Percentiles rank a stretch among this genome's conserved stretches.
Conservation (phyloP, 1,140 invertebrate genomes). For the Drosophila kohkoa region DNA sequence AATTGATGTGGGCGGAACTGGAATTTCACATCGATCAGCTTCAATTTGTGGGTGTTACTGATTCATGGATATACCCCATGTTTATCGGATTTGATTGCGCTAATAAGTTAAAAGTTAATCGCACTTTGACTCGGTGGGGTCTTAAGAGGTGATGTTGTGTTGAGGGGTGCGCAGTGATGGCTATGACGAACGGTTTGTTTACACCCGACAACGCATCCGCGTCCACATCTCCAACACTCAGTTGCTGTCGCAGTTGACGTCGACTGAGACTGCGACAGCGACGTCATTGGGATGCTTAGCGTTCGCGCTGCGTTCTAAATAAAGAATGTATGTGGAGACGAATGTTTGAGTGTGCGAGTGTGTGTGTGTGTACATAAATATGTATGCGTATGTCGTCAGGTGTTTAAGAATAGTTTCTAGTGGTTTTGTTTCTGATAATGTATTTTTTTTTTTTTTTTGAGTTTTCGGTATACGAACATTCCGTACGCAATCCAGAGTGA, state of each 20-base stretch:
- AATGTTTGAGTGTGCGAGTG: background rate
- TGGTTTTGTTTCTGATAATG: constrained; percentile 66
- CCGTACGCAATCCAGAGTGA: constrained; percentile 35
- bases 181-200: constrained; percentile 73
- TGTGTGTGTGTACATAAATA: constrained; percentile 1
- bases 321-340: constrained; percentile 40
- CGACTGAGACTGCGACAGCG: background rate
- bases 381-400: constrained; percentile 68
- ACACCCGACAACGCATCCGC: constrained; percentile 46
- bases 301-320: constrained; percentile 73
- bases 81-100: constrained; percentile 22
- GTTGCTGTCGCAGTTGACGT: constrained; percentile 12
- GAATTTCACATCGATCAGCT: constrained; percentile 1
- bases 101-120: constrained; percentile 54
- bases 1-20: background rate
- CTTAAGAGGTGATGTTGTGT: constrained; percentile 23
- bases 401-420: constrained; percentile 80
- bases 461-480: constrained; percentile 6
- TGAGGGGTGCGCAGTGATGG: background rate
- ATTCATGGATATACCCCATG: constrained; percentile 10
- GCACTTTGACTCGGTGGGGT: constrained; percentile 66
- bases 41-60: background rate
- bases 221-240: background rate
- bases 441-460: constrained; percentile 25
- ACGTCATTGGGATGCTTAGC: constrained; percentile 46